Percentiles rank a stretch among this genome's conserved stretches.
These are phyloP conservation scores for Tachina fera DNA, from an alignment of 2,888 invertebrate genomes.

Conservation along the genomic window DNA sequence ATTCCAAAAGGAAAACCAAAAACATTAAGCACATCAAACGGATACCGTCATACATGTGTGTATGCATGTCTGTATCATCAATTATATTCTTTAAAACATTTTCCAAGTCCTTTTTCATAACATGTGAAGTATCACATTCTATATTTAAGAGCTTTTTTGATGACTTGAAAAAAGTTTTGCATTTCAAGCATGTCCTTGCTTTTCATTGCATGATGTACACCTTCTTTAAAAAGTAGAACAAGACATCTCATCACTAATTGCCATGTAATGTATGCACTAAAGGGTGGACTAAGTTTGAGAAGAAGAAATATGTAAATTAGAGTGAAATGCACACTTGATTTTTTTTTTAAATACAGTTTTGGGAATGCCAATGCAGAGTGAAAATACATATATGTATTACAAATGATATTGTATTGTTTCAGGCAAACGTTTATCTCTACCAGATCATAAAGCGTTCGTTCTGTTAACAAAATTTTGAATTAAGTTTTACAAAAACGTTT, in stretches of 20 bases:
- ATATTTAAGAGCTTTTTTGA: conserved; percentile 55
- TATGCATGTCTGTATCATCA: conserved; percentile 34
- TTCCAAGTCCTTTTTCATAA: conserved; percentile 65
- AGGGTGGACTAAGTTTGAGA: no score
- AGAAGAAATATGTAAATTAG: no score
- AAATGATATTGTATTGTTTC: no score
- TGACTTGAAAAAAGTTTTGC: conserved; percentile 41
- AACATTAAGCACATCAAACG: conserved; percentile 53
- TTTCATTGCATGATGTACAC: not conserved
- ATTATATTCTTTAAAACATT: conserved; percentile 42
- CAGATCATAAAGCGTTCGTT: no score
- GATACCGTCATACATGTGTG: conserved; percentile 26
- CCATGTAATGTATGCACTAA: not conserved
- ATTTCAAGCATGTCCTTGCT: conserved; percentile 36
- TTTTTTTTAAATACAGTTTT: no score
- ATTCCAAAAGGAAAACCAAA: conserved; percentile 27
- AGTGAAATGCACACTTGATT: no score
- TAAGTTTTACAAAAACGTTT: no score
- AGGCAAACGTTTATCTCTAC: no score
- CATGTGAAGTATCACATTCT: conserved; percentile 61
- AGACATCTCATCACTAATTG: not conserved
- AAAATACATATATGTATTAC: no score
- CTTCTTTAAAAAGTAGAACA: not conserved
- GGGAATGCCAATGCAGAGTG: no score
- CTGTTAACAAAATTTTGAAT: no score